Conservation (phyloP, 2,888 invertebrate species). For the Philereme vetulata region DNA sequence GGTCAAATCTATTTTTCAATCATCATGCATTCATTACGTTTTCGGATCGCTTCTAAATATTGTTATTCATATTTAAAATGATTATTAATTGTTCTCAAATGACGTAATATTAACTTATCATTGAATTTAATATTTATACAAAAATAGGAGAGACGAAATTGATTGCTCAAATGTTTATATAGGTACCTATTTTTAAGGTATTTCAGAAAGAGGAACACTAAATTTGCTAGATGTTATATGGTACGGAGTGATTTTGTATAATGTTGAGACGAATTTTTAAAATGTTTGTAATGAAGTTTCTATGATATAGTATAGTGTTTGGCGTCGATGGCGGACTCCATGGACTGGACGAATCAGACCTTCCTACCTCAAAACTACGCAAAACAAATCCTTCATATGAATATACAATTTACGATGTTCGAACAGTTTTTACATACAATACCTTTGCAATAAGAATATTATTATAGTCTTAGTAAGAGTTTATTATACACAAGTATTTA, state of each 20-base stretch:
- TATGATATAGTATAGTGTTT: conserved; percentile 32
- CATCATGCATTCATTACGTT: conserved; percentile 79
- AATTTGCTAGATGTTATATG: conserved; percentile 79
- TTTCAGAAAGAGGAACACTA: conserved; percentile 76
- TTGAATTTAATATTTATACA: conserved; percentile 81
- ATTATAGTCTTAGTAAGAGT: conserved; percentile 77
- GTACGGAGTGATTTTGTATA: conserved; percentile 76
- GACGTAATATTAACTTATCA: conserved; percentile 72
- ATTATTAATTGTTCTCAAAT: conserved; percentile 63
- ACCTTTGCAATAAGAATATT: conserved; percentile 71
- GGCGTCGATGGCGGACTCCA: conserved; percentile 41
- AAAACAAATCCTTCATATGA: conserved; percentile 71
- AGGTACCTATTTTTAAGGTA: conserved; percentile 79
- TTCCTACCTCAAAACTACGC: conserved; percentile 81
- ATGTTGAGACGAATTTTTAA: conserved; percentile 79
- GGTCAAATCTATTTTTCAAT: conserved; percentile 73
- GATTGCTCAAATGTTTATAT: conserved; percentile 84
- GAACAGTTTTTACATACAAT: conserved; percentile 71
- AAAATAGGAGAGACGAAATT: conserved; percentile 80
- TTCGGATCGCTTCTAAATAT: conserved; percentile 74
- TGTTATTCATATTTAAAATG: conserved; percentile 57
- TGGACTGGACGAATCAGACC: conserved; percentile 56
- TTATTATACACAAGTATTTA: conserved; percentile 81
- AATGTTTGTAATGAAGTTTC: conserved; percentile 66
- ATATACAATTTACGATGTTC: conserved; percentile 68